Evolutionary conservation across 2,113 vertebrate species (phyloP), one percentile per base, ranked within the genome.

Genomic region (Tapirus terrestris): DNA sequence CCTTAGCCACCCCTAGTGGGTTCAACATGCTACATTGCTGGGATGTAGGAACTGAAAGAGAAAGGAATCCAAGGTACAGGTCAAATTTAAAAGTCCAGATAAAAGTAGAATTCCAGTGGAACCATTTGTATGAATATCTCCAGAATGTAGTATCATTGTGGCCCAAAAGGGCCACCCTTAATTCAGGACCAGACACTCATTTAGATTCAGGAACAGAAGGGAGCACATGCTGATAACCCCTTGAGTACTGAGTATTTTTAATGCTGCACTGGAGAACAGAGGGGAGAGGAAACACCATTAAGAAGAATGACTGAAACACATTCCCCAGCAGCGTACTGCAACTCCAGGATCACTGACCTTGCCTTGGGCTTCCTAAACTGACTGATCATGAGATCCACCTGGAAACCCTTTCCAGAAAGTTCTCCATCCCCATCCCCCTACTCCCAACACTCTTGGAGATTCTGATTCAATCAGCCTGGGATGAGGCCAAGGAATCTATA

Each of bases 21-120:
- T 91, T 98, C 96, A 92, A 90, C 88, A 94, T 65, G 65, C 91
- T 91, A 77, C 89, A 76, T 91, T 89, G 89, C 90, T 97, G 58
- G 91, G 84, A 89, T 61, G 76, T 31, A 91, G 93, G 93, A 89
- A 53, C 60, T 6, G 61, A 89, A 95, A 83, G 73, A 94, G 97
- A 97, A 91, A 75, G 91, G 83, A 89, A 97, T 80, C 45, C 33
- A 95, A 83, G 1, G 4, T 12, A n/a, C 0, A 43, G 17, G 12
- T 36, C 65, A 68, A 96, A 68, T 31, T 33, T 8, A 76, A 67
- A 95, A 58, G 56, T 48, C 18, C 0, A 70, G 13, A 58, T 1
- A 0, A 86, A 91, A n/a, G 73, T 5, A 60, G 3, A 86, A 96
- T 53, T 83, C 67, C 92, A 12, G 23, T 39, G 18, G 68, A 68